These are phyloP conservation scores for Drosophila nannoptera DNA, from an alignment of 1,140 invertebrate genomes.

Conservation along the genomic window DNA sequence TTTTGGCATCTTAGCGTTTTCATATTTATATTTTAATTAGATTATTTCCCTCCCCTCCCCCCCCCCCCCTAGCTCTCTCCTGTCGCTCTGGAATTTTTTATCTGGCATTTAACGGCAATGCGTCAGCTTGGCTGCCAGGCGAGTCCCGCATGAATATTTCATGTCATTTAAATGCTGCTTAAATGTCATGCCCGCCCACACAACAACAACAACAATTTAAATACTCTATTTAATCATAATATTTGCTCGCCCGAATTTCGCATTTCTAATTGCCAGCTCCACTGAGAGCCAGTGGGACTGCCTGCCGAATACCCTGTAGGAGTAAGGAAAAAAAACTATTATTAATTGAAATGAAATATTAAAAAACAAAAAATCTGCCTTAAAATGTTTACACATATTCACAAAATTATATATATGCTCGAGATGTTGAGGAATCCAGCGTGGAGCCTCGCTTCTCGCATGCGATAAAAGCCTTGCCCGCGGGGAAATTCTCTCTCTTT, in stretches of 20 bases:
- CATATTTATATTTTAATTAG: conserved; percentile 46
- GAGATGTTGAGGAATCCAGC: neutral
- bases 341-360: no score
- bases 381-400: neutral
- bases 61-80: neutral
- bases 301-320: no score
- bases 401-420: neutral
- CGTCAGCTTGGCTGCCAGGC: conserved; percentile 49
- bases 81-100: conserved; percentile 36
- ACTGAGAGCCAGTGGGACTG: neutral
- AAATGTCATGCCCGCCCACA: conserved; percentile 36
- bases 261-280: neutral
- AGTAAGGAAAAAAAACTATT: neutral
- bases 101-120: conserved; percentile 62
- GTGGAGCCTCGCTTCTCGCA: conserved; percentile 52
- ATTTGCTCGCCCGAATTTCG: conserved; percentile 1
- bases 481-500: conserved; percentile 60
- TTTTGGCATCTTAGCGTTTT: conserved; percentile 28
- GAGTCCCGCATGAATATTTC: conserved; percentile 59
- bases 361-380: neutral
- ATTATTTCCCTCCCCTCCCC: conserved; percentile 16
- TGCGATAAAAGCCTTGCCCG: conserved; percentile 42
- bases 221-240: conserved; percentile 2
- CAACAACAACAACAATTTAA: conserved; percentile 16
- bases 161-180: conserved; percentile 60